Percentiles rank a stretch among this genome's conserved stretches.
Evolutionary conservation across 2,888 invertebrate species (phyloP).

Genomic region (Acleris laterana): DNA sequence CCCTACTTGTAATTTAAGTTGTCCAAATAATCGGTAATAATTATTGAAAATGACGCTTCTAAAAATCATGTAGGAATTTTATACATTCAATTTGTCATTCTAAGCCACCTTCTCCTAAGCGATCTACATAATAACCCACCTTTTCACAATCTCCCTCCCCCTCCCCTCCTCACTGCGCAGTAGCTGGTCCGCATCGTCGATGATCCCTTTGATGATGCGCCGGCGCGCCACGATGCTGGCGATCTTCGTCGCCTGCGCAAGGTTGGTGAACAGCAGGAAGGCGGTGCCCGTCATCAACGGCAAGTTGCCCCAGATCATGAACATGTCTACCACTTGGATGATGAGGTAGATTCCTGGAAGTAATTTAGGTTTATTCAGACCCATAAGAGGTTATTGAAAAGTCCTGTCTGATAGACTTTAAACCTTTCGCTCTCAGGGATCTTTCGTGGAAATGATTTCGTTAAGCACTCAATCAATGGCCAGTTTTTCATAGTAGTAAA

Average conservation of each 20-base stretch:
- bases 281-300: constrained; percentile 75
- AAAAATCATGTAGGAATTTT: neutral
- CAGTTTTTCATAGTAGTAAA: too few species aligned
- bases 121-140: constrained; percentile 47
- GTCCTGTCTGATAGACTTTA: too few species aligned
- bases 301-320: constrained; percentile 74
- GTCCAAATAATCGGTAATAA: too few species aligned
- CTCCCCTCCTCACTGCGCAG: constrained; percentile 50
- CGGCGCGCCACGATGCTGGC: constrained; percentile 59
- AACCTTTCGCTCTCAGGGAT: too few species aligned
- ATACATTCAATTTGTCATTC: neutral
- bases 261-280: constrained; percentile 74
- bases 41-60: too few species aligned
- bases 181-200: constrained; percentile 54
- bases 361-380: too few species aligned
- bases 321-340: constrained; percentile 76
- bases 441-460: too few species aligned
- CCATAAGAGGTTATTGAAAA: too few species aligned
- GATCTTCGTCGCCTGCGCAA: constrained; percentile 72
- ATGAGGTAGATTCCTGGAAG: constrained; percentile 68
- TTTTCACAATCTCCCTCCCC: constrained; percentile 58
- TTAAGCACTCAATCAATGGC: too few species aligned
- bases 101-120: too few species aligned
- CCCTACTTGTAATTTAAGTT: too few species aligned
- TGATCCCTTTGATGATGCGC: constrained; percentile 54